A percentile compares a stretch with the other conserved stretches of the same genome.
Evolutionary conservation across 2,113 vertebrate genomes (phyloP).

Genomic region (Bombycilla garrulus): DNA sequence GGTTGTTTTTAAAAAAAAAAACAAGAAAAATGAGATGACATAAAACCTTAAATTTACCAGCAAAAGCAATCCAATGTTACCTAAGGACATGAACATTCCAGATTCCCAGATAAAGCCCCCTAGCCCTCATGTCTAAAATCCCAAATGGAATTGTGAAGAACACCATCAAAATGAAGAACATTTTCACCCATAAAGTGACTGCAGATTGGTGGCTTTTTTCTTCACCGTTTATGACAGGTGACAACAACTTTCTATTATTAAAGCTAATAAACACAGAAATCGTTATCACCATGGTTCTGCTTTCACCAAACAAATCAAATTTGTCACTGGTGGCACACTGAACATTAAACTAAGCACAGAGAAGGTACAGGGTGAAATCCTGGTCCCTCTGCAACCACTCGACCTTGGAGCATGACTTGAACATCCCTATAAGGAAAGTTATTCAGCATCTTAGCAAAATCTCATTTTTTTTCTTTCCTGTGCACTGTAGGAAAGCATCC

Average conservation of each 20-base stretch:
- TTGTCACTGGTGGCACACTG: background rate
- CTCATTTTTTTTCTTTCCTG: background rate
- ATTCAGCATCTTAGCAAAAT: background rate
- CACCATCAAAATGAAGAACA: background rate
- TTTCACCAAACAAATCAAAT: background rate
- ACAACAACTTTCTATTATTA: background rate
- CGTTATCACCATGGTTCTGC: background rate
- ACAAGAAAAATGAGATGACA: background rate
- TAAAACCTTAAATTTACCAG: background rate
- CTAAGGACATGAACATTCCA: background rate
- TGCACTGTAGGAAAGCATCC: background rate
- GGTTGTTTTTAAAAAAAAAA: background rate
- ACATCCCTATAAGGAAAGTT: background rate
- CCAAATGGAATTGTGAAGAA: background rate
- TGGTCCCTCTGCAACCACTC: background rate
- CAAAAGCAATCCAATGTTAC: background rate
- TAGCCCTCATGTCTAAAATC: background rate
- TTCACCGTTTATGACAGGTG: background rate
- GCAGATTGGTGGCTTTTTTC: background rate
- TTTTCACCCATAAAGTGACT: background rate
- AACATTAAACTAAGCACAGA: background rate
- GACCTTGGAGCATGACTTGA: background rate
- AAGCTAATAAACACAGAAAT: background rate
- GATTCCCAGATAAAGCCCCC: background rate
- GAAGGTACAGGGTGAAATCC: background rate